Evolutionary conservation across 2,797 vertebrate genomes (phyloP), one percentile per base, ranked within the genome.

Genomic region (Lepus townsendii): DNA sequence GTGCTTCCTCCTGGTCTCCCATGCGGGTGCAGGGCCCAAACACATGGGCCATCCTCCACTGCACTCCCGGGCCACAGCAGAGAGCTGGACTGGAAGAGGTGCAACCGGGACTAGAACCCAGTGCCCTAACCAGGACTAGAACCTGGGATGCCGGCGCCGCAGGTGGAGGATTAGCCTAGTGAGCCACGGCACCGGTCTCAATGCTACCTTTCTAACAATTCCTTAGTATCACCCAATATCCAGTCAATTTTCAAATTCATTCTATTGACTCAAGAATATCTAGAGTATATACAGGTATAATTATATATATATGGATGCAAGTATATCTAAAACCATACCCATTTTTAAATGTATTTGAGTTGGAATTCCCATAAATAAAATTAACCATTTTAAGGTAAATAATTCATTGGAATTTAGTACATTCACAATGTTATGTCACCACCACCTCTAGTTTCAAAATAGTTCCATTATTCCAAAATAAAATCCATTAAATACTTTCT

Each of bases 401-500:
- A 63, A 80, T 62, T 88, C 27, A 19, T 22, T 14, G 38, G 66
- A 60, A 65, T 88, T 92, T 73, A 83, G 42, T 83, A 94, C 4
- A 24, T 75, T 88, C 68, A 42, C 60, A 80, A 65, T 92, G 60
- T 75, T 57, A 12, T 87, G 71, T 72, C 32, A 79, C 66, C n/a
- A 83, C 72, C 83, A 83, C 30, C 11, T 80, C 24, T 88, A 91
- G 54, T 87, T 71, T 38, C 35, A 90, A 83, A 96, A 93, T 62
- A 78, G 92, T 90, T 83, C 82, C 50, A 60, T 77, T n/a, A 77
- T 86, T 91, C 92, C 80, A 91, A 79, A 91, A 84, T 83, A 78
- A 91, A 78, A 69, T 62, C 68, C 84, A 84, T 68, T 73, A 92
- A 89, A 78, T 66, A 94, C n/a, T 91, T 94, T 89, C 75, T 86